A percentile compares a stretch with the other conserved stretches of the same genome.
Conservation (phyloP, 2,888 invertebrate genomes). For the Pristionchus fissidentatus region DNA sequence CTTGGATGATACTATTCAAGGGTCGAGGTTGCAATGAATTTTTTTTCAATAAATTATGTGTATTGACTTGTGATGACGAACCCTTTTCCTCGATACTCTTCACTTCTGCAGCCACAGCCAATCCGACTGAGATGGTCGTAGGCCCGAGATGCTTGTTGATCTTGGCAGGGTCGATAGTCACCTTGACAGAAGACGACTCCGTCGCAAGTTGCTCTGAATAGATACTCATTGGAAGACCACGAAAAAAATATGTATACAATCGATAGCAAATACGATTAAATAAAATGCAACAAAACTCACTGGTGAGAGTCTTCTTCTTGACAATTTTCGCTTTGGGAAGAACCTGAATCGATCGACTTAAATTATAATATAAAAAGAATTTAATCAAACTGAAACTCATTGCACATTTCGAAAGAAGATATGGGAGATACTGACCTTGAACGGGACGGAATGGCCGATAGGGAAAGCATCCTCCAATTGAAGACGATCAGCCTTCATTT, state of each 20-base stretch:
- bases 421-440: constrained; percentile 57
- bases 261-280: neutral
- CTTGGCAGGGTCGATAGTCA: constrained; percentile 59
- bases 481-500: constrained; percentile 44
- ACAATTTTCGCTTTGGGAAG: constrained; percentile 25
- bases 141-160: constrained; percentile 70
- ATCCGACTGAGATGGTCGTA: constrained; percentile 59
- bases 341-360: constrained; percentile 6
- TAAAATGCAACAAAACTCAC: constrained; percentile 11
- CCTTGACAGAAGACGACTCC: constrained; percentile 47
- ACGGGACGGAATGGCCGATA: constrained; percentile 70
- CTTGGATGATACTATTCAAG: neutral
- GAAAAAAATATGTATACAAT: constrained; percentile 2
- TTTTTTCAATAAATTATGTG: neutral
- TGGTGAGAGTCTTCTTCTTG: constrained; percentile 50
- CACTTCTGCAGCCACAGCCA: constrained; percentile 67
- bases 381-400: neutral
- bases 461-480: constrained; percentile 68
- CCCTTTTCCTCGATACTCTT: constrained; percentile 73
- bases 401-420: too few species aligned
- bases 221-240: neutral
- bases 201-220: constrained; percentile 30
- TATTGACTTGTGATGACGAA: constrained; percentile 24
- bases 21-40: neutral
- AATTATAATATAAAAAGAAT: neutral